These are phyloP conservation scores for Platichthys flesus DNA, from an alignment of 2,113 vertebrate species.

Conservation along the genomic window DNA sequence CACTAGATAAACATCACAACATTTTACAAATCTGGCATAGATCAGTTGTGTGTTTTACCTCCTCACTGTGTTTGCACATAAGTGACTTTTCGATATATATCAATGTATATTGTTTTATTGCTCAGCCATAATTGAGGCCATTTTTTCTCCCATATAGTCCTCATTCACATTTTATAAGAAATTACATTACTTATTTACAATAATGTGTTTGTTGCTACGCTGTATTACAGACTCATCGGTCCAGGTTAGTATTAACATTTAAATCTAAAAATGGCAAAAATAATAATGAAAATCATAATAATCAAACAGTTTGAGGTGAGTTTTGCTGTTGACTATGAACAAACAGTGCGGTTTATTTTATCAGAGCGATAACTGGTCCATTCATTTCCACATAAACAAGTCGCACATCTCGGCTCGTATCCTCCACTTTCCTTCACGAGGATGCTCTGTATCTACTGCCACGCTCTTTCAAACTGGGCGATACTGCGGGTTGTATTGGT, in stretches of 20 bases:
- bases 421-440: conserved; percentile 31
- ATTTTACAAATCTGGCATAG: too few species aligned
- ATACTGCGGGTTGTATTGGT: rapidly evolving
- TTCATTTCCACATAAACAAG: conserved; percentile 34
- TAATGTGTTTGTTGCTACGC: neutral
- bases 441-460: neutral
- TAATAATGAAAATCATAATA: neutral
- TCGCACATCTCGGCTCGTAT: neutral
- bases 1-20: too few species aligned
- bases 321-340: neutral
- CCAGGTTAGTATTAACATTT: neutral
- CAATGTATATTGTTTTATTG: too few species aligned
- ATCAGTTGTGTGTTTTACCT: too few species aligned
- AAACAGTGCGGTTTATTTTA: neutral
- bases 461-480: neutral
- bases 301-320: neutral
- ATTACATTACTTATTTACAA: too few species aligned
- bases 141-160: too few species aligned
- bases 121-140: too few species aligned
- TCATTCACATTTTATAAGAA: too few species aligned
- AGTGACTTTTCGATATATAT: too few species aligned
- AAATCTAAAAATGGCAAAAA: neutral
- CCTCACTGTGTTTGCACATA: too few species aligned
- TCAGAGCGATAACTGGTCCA: neutral
- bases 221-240: neutral